These are phyloP conservation scores for Murina feae DNA, from an alignment of 2,113 vertebrate genomes.

Conservation along the genomic window DNA sequence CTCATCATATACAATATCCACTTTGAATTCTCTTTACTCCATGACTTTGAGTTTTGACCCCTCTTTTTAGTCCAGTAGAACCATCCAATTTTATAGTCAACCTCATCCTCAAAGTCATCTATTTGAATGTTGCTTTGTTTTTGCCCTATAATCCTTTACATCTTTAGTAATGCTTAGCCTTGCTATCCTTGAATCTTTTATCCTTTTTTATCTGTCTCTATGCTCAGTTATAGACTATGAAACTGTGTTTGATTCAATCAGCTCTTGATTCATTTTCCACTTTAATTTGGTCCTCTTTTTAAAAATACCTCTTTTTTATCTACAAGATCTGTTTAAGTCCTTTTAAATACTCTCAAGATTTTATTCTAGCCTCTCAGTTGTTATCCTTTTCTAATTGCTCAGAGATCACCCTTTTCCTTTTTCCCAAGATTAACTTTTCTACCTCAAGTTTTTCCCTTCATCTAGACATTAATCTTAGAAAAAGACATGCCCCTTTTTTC, in stretches of 20 bases:
- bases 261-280: background rate
- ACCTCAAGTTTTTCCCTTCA: background rate
- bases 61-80: background rate
- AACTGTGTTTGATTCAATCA: background rate
- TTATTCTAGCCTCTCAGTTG: background rate
- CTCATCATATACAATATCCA: background rate
- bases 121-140: constrained; percentile 26
- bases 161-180: background rate
- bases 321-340: background rate
- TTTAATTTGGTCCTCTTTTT: background rate
- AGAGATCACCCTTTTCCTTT: constrained; percentile 13
- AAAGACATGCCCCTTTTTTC: background rate
- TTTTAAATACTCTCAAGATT: background rate
- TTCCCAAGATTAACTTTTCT: constrained; percentile 7
- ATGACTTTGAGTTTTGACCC: background rate
- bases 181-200: background rate
- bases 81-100: background rate
- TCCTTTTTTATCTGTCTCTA: background rate
- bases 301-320: constrained; percentile 2
- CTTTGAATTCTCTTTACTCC: background rate
- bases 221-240: background rate
- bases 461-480: constrained; percentile 1
- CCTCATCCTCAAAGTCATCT: background rate
- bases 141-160: background rate
- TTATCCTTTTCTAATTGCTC: constrained; percentile 23